Percentiles rank a stretch among this genome's conserved stretches.
phyloP scores from a whole-genome alignment of 2,888 invertebrate genomes.

The Caradrina clavipalpis region DNA sequence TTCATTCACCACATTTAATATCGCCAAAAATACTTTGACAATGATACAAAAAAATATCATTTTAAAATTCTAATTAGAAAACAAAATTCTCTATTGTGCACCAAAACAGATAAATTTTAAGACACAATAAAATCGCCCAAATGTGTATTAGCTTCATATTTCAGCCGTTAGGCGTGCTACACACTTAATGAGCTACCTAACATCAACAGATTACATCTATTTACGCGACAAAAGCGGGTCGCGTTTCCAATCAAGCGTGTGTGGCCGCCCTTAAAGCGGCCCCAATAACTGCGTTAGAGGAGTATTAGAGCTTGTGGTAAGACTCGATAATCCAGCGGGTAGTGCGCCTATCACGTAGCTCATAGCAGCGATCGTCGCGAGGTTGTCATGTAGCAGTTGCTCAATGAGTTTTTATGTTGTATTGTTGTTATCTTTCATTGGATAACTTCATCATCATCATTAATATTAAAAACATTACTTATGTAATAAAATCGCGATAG shows the following conservation, averaged over 20 bases:
- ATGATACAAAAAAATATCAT: constrained; percentile 4
- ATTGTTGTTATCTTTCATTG: too few relatives aligned
- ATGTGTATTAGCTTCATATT: constrained; percentile 18
- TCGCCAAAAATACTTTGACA: background rate
- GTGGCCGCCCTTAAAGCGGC: constrained; percentile 40
- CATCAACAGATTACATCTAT: constrained; percentile 37
- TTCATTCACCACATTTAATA: background rate
- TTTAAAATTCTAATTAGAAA: constrained; percentile 6
- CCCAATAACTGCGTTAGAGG: constrained; percentile 54
- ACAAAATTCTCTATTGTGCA: background rate
- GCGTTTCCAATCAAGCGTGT: constrained; percentile 52
- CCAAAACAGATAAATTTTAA: constrained; percentile 1
- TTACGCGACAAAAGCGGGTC: constrained; percentile 40
- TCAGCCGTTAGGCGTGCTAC: constrained; percentile 15
- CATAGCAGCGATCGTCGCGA: background rate
- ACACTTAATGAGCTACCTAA: constrained; percentile 22
- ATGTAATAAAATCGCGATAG: too few relatives aligned
- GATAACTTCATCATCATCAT: too few relatives aligned
- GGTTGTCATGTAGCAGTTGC: background rate
- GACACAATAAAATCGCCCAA: background rate
- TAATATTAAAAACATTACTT: too few relatives aligned
- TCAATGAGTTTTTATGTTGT: background rate
- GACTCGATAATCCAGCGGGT: constrained; percentile 49
- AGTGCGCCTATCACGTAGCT: constrained; percentile 7
- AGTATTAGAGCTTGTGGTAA: constrained; percentile 50